Evolutionary conservation across 2,797 vertebrate genomes (phyloP).

Genomic region (Bradypodion pumilum): DNA sequence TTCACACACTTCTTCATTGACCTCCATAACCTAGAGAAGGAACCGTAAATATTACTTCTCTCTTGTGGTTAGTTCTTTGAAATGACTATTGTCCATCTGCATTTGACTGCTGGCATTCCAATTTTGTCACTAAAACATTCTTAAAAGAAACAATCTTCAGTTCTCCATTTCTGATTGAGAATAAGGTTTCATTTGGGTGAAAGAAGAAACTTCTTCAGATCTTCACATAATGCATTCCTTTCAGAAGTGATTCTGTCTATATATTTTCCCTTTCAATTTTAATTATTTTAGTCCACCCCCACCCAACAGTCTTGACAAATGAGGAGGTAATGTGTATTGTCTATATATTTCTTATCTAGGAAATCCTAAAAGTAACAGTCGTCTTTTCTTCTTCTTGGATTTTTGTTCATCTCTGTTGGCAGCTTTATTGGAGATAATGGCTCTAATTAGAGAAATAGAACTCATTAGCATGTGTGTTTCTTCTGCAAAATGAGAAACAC

Average conservation of each 20-base stretch:
- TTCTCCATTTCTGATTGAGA: neutral
- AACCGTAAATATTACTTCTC: slow-evolving; percentile 32
- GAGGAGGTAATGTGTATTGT: neutral
- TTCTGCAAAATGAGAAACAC: neutral
- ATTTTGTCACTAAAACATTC: slow-evolving; percentile 8
- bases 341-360: neutral
- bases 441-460: neutral
- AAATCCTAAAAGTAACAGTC: neutral
- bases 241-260: neutral
- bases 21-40: slow-evolving; percentile 20
- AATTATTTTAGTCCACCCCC: neutral
- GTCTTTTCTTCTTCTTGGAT: neutral
- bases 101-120: neutral
- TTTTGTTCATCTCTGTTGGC: neutral
- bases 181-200: slow-evolving; percentile 14
- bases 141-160: neutral
- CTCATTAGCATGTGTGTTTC: neutral
- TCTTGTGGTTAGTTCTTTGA: slow-evolving; percentile 30
- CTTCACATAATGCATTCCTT: neutral
- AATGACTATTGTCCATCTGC: slow-evolving; percentile 1
- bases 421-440: neutral
- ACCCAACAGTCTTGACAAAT: no score
- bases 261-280: neutral
- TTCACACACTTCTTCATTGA: slow-evolving; percentile 19
- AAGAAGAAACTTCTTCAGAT: neutral